Evolutionary conservation across 2,797 vertebrate species (phyloP).

Genomic region (Phrynocephalus vlangalii): DNA sequence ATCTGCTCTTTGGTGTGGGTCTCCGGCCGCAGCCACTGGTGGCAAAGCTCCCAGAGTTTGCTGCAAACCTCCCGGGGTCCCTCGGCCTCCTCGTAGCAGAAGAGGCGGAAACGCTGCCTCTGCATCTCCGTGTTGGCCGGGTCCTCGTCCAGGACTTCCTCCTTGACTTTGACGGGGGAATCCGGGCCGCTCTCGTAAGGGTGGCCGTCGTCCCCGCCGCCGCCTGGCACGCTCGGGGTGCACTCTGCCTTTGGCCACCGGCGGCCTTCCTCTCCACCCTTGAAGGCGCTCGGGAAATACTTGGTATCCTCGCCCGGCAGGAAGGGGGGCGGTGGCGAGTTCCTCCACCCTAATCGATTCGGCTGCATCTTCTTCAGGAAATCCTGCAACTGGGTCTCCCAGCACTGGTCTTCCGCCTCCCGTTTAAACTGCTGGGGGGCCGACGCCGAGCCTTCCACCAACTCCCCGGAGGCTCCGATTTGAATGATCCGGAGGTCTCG

Average conservation of each 20-base stretch:
- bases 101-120: constrained; percentile 36
- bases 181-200: constrained; percentile 1
- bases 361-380: constrained; percentile 42
- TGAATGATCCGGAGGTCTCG: constrained; percentile 26
- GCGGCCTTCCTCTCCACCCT: background rate
- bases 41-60: constrained; percentile 43
- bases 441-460: background rate
- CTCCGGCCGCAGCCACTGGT: constrained; percentile 43
- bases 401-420: constrained; percentile 37
- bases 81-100: constrained; percentile 36
- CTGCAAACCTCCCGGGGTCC: constrained; percentile 36
- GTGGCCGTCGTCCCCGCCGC: background rate
- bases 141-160: constrained; percentile 30
- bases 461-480: constrained; percentile 1
- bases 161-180: constrained; percentile 30
- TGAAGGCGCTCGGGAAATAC: constrained; percentile 29
- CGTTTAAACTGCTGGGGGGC: constrained; percentile 13
- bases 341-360: background rate
- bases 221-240: background rate
- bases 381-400: constrained; percentile 39
- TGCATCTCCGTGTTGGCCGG: background rate
- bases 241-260: constrained; percentile 23
- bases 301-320: constrained; percentile 21
- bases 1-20: constrained; percentile 42
- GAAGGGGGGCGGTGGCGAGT: background rate